A percentile compares a stretch with the other conserved stretches of the same genome.
These are phyloP conservation scores for Sinhomidia bicolor DNA, from an alignment of 2,888 invertebrate species.

Conservation along the genomic window DNA sequence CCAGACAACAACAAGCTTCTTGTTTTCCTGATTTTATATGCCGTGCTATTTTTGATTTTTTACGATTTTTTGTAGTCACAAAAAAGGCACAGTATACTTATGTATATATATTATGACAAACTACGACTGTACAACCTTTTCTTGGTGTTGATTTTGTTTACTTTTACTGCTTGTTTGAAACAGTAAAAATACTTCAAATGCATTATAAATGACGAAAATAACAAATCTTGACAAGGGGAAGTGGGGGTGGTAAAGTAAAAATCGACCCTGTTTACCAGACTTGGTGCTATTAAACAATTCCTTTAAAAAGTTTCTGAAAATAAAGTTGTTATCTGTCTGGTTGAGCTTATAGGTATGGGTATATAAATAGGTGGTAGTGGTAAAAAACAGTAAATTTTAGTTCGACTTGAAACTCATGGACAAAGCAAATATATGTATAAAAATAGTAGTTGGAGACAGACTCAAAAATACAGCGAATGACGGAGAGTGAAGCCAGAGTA, in stretches of 20 bases:
- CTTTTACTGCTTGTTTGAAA: not conserved
- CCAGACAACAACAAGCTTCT: not conserved
- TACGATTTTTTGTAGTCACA: not conserved
- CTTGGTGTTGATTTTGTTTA: not conserved
- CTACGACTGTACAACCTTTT: too few species aligned
- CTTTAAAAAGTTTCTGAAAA: not conserved
- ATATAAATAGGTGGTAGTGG: not conserved
- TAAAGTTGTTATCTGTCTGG: not conserved
- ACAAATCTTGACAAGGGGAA: not conserved
- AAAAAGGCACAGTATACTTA: not conserved
- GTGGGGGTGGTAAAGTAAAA: not conserved
- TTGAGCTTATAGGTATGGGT: not conserved
- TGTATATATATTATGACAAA: not conserved
- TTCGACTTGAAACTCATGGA: conserved; percentile 1
- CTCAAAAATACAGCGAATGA: not conserved
- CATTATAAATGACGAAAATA: conserved; percentile 2
- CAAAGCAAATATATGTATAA: not conserved
- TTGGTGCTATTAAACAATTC: not conserved
- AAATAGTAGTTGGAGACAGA: not conserved
- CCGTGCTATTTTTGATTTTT: not conserved
- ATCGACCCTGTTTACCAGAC: not conserved
- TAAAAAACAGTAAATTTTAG: not conserved
- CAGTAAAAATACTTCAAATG: not conserved
- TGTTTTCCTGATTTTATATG: not conserved
- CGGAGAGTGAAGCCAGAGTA: not conserved